Percentiles rank a stretch among this genome's conserved stretches.
Conservation (phyloP, 2,797 vertebrate genomes). For the Centropyge bicolor region DNA sequence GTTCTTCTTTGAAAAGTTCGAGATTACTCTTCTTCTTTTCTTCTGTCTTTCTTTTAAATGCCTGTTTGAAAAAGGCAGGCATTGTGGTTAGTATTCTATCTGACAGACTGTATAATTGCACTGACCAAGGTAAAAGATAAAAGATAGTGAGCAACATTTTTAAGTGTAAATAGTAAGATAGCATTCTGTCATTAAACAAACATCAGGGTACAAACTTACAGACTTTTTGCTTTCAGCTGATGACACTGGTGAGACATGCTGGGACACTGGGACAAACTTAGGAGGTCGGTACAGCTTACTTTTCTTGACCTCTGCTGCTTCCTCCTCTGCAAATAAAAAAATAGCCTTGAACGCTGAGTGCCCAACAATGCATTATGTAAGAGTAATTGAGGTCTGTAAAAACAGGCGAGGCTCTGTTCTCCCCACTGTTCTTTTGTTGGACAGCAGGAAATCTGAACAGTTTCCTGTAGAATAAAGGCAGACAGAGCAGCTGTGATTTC, state of each 20-base stretch:
- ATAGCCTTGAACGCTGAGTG: neutral
- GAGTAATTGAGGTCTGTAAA: neutral
- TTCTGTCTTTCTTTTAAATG: slow-evolving; percentile 84
- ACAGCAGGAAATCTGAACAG: slow-evolving; percentile 24
- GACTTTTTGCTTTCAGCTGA: slow-evolving; percentile 80
- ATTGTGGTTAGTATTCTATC: neutral
- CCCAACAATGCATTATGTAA: neutral
- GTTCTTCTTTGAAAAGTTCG: slow-evolving; percentile 89
- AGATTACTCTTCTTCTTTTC: slow-evolving; percentile 91
- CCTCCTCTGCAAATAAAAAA: slow-evolving; percentile 79
- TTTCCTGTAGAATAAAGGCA: slow-evolving; percentile 5
- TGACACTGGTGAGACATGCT: slow-evolving; percentile 64
- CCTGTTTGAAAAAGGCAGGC: slow-evolving; percentile 62
- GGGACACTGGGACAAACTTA: slow-evolving; percentile 78
- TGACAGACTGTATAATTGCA: neutral
- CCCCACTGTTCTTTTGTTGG: neutral
- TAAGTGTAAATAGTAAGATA: neutral
- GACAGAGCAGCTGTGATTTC: neutral
- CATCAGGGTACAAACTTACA: slow-evolving; percentile 72
- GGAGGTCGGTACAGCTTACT: slow-evolving; percentile 85
- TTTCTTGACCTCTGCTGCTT: slow-evolving; percentile 84
- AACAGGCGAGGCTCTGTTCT: neutral
- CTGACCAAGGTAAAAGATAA: neutral
- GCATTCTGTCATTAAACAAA: neutral
- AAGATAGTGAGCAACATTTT: slow-evolving; percentile 5